Evolutionary conservation across 92 coral and sea anemone genomes (phyloP), one percentile per base, ranked within the genome.

Genomic region (Anthopleura xanthogrammica): DNA sequence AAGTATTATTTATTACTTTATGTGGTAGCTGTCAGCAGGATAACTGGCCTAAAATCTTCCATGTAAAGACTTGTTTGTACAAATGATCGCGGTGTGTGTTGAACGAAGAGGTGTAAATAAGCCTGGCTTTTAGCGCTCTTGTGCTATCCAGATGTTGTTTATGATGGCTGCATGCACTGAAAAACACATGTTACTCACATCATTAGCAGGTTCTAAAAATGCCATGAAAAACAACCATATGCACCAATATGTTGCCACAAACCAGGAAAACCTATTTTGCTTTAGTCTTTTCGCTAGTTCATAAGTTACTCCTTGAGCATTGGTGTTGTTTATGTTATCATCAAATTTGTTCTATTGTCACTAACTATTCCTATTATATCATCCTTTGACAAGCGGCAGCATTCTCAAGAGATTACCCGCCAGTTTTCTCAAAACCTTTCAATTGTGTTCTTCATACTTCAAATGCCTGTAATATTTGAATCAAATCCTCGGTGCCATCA

Each of bases 121-220:
- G 76, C 76, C 75, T 39, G 66, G 83, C 88, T 78, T 85, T 85
- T 85, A 85, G 79, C 83, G 60, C 88, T 65, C 83, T 70, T 82
- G 79, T 78, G 83, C 77, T 52, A 71, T 41, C 77, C 88, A 85
- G 77, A 85, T 85, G 88, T 84, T 77, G 87, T 79, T 85, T 77
- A 16, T 20, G 81, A 76, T 73, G 62, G 66, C 79, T 72, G 36
- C 60, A 77, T 75, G 23, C 66, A 48, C 72, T 9, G 41, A 81
- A 68, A 43, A 81, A 68, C 88, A 85, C 77, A 85, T 85, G 88
- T 79, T 85, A 42, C 82, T 41, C 79, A 81, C 52, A 71, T 68
- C 22, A 58, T 68, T 77, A 36, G 50, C 9, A 9, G 52, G 43
- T 50, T 14, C 16, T 50, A 2, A 22, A 24, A 70, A 46, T n/a